Evolutionary conservation across 2,888 invertebrate genomes (phyloP), one percentile per base, ranked within the genome.

Genomic region (Aproaerema taeniolella): DNA sequence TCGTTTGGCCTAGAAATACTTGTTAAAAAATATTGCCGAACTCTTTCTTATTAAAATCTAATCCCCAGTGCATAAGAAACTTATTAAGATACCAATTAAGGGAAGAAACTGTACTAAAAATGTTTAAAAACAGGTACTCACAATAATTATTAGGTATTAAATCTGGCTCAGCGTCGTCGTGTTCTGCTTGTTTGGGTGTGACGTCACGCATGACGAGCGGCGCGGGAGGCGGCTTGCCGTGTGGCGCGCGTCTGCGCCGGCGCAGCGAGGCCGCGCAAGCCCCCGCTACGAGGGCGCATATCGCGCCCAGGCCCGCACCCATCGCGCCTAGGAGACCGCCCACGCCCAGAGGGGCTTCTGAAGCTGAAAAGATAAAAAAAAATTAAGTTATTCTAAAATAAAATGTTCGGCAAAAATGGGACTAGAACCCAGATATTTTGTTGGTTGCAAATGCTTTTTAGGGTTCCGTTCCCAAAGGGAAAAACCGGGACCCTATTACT

Each of bases 101-200:
- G n/a, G n/a, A n/a, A n/a, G n/a, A 20, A 20, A 20, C 20, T 4
- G 20, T 20, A 20, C 7, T 4, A 20, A 20, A 20, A 20, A 4
- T 20, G 4, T 6, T 20, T 20, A 7, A 6, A 4, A 20, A 4
- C 7, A 20, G 13, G 11, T 39, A 41, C 45, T 45, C 12, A 45
- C 45, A 45, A 50, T 81, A 85, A 52, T 83, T 74, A 52, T 83
- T 85, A 3, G 83, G 83, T 61, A 83, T 83, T 48, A 83, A 76
- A 55, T 85, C 85, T 0, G 85, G 83, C 58, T 85, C 85, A 12
- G 76, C 61, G 56, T 85, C 83, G 48, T 83, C 83, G 56, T 68
- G 76, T 12, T 79, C 78, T 14, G 53, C 49, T 31, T 45, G 47
- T 52, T 58, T 48, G 60, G 53, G 42, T 42, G 41, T 53, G 43